Evolutionary conservation across 2,797 vertebrate genomes (phyloP).

Genomic region (Hydrophis major): DNA sequence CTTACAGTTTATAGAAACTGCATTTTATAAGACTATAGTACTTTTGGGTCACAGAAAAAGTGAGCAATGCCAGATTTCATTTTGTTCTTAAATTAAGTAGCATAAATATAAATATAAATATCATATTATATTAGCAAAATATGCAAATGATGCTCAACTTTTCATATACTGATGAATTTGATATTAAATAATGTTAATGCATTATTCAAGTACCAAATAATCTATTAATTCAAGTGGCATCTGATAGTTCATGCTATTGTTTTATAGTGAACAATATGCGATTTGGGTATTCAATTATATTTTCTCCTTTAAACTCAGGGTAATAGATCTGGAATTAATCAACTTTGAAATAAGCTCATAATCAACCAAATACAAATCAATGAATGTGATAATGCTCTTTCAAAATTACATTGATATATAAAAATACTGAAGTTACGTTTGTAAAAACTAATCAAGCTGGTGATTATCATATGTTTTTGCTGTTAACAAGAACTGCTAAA

Average conservation of each 20-base stretch:
- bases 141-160: constrained; percentile 2
- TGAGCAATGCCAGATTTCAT: not conserved
- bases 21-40: not conserved
- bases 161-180: not conserved
- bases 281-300: not conserved
- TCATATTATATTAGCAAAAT: not conserved
- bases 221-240: constrained; percentile 17
- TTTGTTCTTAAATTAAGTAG: not conserved
- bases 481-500: not conserved
- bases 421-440: not conserved
- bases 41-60: not conserved
- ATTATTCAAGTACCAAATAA: not conserved
- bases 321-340: constrained; percentile 20
- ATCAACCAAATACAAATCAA: constrained; percentile 10
- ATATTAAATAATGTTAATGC: constrained; percentile 16
- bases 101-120: not conserved
- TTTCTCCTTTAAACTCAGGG: not conserved
- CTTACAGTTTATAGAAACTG: not conserved
- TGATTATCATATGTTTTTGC: not conserved
- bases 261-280: not conserved
- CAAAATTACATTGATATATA: not conserved
- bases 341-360: constrained; percentile 5
- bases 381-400: not conserved
- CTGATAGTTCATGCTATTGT: constrained; percentile 1
- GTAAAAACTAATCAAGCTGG: not conserved